phyloP scores from a whole-genome alignment of 2,113 vertebrate species.

The Siphamia tubifer region DNA sequence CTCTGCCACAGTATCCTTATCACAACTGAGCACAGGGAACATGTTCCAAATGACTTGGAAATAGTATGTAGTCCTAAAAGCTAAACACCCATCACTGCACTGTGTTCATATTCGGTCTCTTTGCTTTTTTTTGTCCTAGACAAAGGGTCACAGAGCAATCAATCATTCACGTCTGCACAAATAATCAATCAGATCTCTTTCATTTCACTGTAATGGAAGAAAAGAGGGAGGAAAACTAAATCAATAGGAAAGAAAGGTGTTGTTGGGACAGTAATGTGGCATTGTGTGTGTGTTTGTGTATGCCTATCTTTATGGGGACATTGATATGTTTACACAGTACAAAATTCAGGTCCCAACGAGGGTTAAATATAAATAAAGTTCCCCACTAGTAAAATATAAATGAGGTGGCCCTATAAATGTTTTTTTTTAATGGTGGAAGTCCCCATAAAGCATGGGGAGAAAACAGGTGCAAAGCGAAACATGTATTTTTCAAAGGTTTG shows the following conservation, averaged over 20 bases:
- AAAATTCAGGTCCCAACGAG: no score
- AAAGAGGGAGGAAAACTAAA: constrained; percentile 15
- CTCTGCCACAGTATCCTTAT: constrained; percentile 49
- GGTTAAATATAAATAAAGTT: no score
- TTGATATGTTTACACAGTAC: no score
- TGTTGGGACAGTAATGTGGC: constrained; percentile 29
- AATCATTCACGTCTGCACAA: constrained; percentile 23
- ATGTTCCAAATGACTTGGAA: constrained; percentile 43
- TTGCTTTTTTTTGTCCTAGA: constrained; percentile 4
- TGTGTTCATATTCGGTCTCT: not conserved
- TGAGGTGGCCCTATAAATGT: no score
- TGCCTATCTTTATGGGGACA: no score
- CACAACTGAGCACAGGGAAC: constrained; percentile 36
- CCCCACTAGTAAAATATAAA: no score
- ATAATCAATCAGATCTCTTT: constrained; percentile 43
- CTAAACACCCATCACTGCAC: not conserved
- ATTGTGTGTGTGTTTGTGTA: constrained; percentile 23
- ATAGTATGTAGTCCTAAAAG: constrained; percentile 37
- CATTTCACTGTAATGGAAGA: constrained; percentile 17
- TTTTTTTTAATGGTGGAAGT: no score
- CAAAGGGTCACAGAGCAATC: constrained; percentile 50
- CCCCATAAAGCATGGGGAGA: no score
- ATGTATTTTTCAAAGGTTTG: no score
- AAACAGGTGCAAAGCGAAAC: no score
- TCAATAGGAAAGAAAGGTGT: constrained; percentile 34